These are phyloP conservation scores for Silurus meridionalis DNA, from an alignment of 2,113 vertebrate genomes.

Conservation along the genomic window DNA sequence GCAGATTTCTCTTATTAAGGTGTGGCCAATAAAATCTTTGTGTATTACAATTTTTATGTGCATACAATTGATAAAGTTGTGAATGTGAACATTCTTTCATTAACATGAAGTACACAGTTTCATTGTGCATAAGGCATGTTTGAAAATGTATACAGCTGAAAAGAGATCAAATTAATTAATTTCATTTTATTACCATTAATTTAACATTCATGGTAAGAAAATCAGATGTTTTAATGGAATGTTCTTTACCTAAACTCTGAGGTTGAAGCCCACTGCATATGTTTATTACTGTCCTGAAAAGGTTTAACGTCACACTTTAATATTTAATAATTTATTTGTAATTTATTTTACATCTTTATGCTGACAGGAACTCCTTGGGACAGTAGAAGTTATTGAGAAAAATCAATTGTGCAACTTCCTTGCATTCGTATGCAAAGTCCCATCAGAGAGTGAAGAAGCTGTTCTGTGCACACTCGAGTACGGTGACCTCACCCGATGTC, in stretches of 20 bases:
- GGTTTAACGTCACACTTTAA: neutral
- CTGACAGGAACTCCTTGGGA: conserved; percentile 63
- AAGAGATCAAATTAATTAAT: neutral
- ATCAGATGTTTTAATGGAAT: too few species aligned
- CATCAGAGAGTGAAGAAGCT: conserved; percentile 4
- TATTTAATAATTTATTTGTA: neutral
- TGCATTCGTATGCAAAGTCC: conserved; percentile 63
- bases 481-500: conserved; percentile 59
- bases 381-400: conserved; percentile 72
- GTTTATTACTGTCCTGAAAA: too few species aligned
- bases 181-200: neutral
- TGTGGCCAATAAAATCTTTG: conserved; percentile 34
- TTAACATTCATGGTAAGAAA: neutral
- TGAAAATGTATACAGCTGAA: neutral
- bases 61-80: neutral
- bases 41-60: neutral
- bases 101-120: neutral
- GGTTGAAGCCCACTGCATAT: neutral
- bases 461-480: conserved; percentile 70
- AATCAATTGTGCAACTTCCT: conserved; percentile 69
- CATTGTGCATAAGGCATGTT: neutral
- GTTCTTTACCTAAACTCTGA: too few species aligned
- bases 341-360: neutral
- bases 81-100: neutral
- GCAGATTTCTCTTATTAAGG: conserved; percentile 72